These are phyloP conservation scores for Eulemur albifrons DNA, from an alignment of 2,797 vertebrate species.

Conservation along the genomic window DNA sequence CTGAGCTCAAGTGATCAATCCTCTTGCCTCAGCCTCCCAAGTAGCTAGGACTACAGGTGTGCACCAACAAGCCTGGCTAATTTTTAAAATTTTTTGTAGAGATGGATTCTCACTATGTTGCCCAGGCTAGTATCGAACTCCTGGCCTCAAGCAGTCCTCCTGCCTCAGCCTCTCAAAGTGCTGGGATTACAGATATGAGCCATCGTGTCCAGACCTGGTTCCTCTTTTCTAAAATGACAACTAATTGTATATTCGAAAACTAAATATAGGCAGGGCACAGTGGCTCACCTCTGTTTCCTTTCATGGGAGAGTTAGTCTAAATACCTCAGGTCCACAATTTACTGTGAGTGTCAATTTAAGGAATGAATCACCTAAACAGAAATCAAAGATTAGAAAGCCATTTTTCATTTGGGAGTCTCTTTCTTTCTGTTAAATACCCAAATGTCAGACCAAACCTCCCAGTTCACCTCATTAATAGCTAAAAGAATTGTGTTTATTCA, in stretches of 20 bases:
- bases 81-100: background rate
- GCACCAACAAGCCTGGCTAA: background rate
- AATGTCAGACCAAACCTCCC: background rate
- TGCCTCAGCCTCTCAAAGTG: background rate
- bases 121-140: background rate
- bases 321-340: background rate
- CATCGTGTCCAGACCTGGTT: background rate
- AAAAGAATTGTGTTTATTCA: background rate
- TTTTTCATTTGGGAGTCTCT: background rate
- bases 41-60: background rate
- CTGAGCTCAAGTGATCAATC: background rate
- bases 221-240: constrained; percentile 14
- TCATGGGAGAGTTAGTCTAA: background rate
- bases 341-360: background rate
- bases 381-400: background rate
- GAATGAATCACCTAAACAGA: background rate
- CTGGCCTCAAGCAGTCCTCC: background rate
- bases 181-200: background rate
- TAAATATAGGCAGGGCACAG: background rate
- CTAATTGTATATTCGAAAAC: background rate
- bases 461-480: background rate
- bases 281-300: background rate
- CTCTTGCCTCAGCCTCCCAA: background rate
- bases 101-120: background rate
- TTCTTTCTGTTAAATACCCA: background rate